Evolutionary conservation across 1,140 invertebrate genomes (phyloP).

Genomic region (Macrocentrus cingulum): DNA sequence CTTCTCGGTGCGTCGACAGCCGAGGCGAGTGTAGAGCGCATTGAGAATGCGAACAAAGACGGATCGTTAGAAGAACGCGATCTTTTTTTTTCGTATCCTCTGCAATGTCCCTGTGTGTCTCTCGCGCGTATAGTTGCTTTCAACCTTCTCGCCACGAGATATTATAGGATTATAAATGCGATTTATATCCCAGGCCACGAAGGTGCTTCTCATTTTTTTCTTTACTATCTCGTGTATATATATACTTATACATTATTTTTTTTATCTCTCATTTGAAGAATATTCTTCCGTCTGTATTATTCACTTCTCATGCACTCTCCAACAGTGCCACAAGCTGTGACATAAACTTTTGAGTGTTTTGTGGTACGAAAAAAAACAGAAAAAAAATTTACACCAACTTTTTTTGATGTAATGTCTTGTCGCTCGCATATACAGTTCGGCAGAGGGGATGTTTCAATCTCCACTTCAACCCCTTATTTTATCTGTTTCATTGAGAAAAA

Average conservation of each 20-base stretch:
- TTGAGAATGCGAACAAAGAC: conserved; percentile 14
- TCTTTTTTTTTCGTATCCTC: conserved; percentile 1
- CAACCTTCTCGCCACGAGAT: conserved; percentile 7
- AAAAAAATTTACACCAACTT: too few relatives aligned
- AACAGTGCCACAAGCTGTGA: neutral
- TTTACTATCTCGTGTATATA: conserved; percentile 9
- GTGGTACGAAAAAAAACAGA: too few relatives aligned
- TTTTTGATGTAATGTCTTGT: too few relatives aligned
- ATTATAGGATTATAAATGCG: conserved; percentile 22
- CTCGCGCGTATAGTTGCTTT: too few relatives aligned
- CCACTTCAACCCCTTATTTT: too few relatives aligned
- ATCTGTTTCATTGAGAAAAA: too few relatives aligned
- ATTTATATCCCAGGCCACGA: conserved; percentile 13
- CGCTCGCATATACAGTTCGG: too few relatives aligned
- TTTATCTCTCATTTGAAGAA: neutral
- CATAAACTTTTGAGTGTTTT: too few relatives aligned
- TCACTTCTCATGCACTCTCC: neutral
- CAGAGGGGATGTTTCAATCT: too few relatives aligned
- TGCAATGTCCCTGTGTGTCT: neutral
- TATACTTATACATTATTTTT: neutral
- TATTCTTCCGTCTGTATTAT: conserved; percentile 11
- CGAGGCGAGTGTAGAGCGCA: neutral
- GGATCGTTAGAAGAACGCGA: conserved; percentile 22
- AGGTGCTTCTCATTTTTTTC: neutral
- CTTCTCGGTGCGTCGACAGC: neutral